Evolutionary conservation across 2,888 invertebrate genomes (phyloP), one percentile per base, ranked within the genome.

Genomic region (Halictus ligatus): DNA sequence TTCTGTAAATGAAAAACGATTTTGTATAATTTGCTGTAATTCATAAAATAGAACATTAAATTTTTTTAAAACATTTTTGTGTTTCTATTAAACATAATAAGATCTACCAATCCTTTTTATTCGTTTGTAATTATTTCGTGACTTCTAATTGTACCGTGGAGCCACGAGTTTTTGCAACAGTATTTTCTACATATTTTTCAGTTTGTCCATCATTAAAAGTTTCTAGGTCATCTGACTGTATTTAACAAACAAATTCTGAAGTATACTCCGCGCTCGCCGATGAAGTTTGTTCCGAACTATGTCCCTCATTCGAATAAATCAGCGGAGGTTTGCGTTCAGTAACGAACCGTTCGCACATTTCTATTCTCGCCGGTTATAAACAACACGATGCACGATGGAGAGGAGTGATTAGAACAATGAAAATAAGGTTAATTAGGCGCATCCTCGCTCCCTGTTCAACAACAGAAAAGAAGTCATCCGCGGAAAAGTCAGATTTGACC

Each of bases 371-470:
- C 21, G 7, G 29, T 25, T 78, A 50, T 29, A 83, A 83, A 74
- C 29, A n/a, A 58, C 43, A 50, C 18, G 35, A 21, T 2, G 15
- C 64, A 15, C 64, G 7, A 18, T 18, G 29, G 46, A n/a, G 13
- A 12, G 8, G 48, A 21, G 43, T 35, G 64, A 43, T 40, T 46
- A 75, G 83, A 74, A 78, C 84, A 83, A 83, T 60, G 74, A 71
- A 60, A 83, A 78, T 69, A 74, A 43, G 84, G 83, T 84, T 83
- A 83, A 84, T 84, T 83, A 83, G 35, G 43, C 60, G 69, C 82
- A 40, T 69, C 67, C 72, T 73, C 81, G 81, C 64, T n/a, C n/a
- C 60, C 43, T 35, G n/a, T 43, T 64, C 40, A 54, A 5, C 50
- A 29, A 50, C 18, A 3, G 43, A 64, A 82, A 77, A 48, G 48